Evolutionary conservation across 2,113 vertebrate species (phyloP).

Genomic region (Myotis davidii): DNA sequence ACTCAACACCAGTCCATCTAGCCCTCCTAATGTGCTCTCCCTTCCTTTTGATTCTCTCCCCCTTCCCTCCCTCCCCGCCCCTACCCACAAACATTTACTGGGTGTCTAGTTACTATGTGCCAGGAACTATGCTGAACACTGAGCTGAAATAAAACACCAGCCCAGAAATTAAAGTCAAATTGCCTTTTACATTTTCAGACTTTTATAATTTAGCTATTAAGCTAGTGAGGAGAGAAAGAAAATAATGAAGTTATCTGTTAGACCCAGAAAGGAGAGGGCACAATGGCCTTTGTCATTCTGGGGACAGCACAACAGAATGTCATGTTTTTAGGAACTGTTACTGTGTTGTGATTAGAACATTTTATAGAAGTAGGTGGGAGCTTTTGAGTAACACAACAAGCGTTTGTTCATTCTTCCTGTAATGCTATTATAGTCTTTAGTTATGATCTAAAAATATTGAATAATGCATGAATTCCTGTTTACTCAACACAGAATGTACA

Average conservation of each 20-base stretch:
- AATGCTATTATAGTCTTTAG: neutral
- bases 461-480: slow-evolving; percentile 55
- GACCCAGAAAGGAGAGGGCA: neutral
- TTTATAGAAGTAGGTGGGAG: slow-evolving; percentile 33
- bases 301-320: neutral
- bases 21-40: neutral
- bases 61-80: neutral
- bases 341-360: neutral
- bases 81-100: neutral
- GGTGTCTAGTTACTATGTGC: neutral
- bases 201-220: neutral
- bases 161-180: neutral
- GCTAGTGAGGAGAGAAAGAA: neutral
- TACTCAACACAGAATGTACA: neutral
- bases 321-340: neutral
- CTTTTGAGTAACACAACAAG: neutral
- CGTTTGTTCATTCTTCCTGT: neutral
- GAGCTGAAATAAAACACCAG: neutral
- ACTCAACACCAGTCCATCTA: neutral
- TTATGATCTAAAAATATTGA: slow-evolving; percentile 47
- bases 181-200: neutral
- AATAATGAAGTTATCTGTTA: neutral
- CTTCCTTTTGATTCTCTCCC: slow-evolving; percentile 34
- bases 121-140: neutral
- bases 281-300: slow-evolving; percentile 10